A percentile compares a stretch with the other conserved stretches of the same genome.
Conservation (phyloP, 2,797 vertebrate species). For the Ataeniobius toweri region DNA sequence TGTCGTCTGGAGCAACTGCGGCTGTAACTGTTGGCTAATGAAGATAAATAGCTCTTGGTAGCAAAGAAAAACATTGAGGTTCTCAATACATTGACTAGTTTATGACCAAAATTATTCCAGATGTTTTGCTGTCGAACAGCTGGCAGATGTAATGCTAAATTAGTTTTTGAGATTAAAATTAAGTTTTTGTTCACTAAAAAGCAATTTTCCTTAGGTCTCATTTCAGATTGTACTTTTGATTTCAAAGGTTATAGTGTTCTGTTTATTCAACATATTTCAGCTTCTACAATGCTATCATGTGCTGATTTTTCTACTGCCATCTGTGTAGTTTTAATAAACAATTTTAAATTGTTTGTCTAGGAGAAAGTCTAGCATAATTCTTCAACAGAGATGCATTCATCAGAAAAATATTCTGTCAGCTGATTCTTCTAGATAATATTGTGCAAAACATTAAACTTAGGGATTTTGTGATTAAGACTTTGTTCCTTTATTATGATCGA, state of each 20-base stretch:
- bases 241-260: neutral
- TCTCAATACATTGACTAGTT: neutral
- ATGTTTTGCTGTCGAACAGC: neutral
- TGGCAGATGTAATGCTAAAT: neutral
- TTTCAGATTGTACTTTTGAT: neutral
- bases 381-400: neutral
- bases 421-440: neutral
- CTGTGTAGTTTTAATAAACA: neutral
- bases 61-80: neutral
- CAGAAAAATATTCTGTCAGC: neutral
- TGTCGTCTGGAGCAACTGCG: slow-evolving; percentile 33
- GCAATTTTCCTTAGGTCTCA: neutral
- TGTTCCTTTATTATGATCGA: neutral
- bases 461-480: neutral
- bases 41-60: neutral
- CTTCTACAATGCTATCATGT: neutral
- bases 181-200: neutral
- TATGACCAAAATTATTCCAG: neutral
- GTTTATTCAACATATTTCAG: neutral
- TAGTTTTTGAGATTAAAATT: neutral
- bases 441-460: neutral
- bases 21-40: neutral
- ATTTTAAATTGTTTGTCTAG: neutral
- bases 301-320: neutral
- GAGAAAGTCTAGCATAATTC: neutral